phyloP scores from a whole-genome alignment of 1,140 invertebrate species.

The Penaeus chinensis region DNA sequence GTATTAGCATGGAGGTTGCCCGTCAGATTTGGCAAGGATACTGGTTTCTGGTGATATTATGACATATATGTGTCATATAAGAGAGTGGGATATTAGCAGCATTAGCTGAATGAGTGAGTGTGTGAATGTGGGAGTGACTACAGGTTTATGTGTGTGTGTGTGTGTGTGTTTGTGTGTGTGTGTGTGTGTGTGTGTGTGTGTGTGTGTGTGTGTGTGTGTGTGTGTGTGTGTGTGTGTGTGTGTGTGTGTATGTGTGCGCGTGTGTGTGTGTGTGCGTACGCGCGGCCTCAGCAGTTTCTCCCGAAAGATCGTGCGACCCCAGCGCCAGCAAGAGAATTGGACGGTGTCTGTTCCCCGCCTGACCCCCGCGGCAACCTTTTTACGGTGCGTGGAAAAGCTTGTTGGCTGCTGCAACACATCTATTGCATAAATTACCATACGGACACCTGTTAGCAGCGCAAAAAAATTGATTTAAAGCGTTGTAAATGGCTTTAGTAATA shows the following conservation, averaged over 20 bases:
- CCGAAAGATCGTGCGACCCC: too few species aligned
- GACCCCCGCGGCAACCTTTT: neutral
- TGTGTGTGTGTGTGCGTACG: too few species aligned
- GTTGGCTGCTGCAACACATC: conserved; percentile 12
- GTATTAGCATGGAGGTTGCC: too few species aligned
- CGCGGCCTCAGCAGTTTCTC: too few species aligned
- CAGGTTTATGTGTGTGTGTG: neutral
- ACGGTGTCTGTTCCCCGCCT: too few species aligned
- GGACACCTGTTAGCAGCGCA: conserved; percentile 25
- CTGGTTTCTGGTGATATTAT: too few species aligned
- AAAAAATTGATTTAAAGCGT: conserved; percentile 35
- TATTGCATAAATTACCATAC: conserved; percentile 46
- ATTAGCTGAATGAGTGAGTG: neutral
- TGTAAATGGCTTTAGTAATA: conserved; percentile 33
- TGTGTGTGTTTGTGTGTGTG: neutral
- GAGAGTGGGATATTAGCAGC: neutral
- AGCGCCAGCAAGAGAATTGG: too few species aligned
- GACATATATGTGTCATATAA: too few species aligned
- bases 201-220: neutral
- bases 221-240: neutral
- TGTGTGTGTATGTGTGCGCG: neutral
- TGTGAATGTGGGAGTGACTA: conserved; percentile 12
- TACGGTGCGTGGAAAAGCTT: neutral
- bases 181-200: neutral
- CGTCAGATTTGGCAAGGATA: too few species aligned